These are phyloP conservation scores for Apocheima hispidaria DNA, from an alignment of 2,888 invertebrate genomes.

Conservation along the genomic window DNA sequence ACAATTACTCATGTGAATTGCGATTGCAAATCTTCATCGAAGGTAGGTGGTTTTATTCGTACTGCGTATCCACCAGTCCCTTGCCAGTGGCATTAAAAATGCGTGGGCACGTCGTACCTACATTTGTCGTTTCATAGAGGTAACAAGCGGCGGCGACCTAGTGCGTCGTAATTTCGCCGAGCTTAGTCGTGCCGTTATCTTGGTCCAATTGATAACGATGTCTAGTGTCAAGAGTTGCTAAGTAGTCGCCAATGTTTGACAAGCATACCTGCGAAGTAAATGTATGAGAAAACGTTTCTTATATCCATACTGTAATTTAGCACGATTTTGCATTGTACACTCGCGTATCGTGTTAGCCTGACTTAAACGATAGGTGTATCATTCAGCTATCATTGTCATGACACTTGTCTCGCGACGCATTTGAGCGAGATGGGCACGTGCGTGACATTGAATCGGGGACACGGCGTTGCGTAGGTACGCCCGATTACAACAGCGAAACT, in stretches of 20 bases:
- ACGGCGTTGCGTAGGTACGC: constrained; percentile 50
- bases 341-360: constrained; percentile 41
- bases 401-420: constrained; percentile 44
- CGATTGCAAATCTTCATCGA: constrained; percentile 12
- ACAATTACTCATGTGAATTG: constrained; percentile 44
- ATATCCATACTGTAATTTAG: constrained; percentile 2
- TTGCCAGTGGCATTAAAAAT: constrained; percentile 39
- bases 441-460: constrained; percentile 66
- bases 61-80: constrained; percentile 31
- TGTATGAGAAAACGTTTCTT: constrained; percentile 15
- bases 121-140: constrained; percentile 54
- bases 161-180: constrained; percentile 81
- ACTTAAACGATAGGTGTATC: constrained; percentile 42
- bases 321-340: constrained; percentile 34
- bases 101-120: constrained; percentile 53
- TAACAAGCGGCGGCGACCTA: constrained; percentile 59
- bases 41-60: constrained; percentile 22
- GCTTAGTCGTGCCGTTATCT: constrained; percentile 81
- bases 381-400: constrained; percentile 49
- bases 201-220: constrained; percentile 72
- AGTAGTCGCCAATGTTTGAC: constrained; percentile 29
- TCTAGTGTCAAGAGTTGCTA: constrained; percentile 49
- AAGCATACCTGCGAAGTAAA: constrained; percentile 5
- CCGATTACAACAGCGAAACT: constrained; percentile 19
- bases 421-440: constrained; percentile 62